Evolutionary conservation across 2,888 invertebrate genomes (phyloP), one percentile per base, ranked within the genome.

Genomic region (Neoascia interrupta): DNA sequence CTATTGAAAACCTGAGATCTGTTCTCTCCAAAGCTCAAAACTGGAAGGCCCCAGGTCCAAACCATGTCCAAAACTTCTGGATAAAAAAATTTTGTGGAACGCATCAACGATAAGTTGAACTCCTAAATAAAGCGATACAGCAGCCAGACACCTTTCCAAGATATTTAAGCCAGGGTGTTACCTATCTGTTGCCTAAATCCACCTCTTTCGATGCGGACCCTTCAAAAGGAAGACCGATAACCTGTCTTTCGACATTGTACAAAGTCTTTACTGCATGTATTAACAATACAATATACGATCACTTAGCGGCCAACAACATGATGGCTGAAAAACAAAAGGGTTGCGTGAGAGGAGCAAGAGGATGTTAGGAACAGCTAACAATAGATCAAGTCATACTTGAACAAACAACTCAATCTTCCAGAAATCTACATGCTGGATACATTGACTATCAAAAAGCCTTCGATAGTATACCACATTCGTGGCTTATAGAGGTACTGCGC

Each of bases 291-390:
- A 31, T 64, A 18, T 64, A 64, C 6, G n/a, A n/a, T n/a, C n/a
- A n/a, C n/a, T n/a, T n/a, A n/a, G n/a, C n/a, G n/a, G n/a, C n/a
- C n/a, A n/a, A n/a, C n/a, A n/a, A n/a, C n/a, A n/a, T n/a, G n/a
- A n/a, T n/a, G n/a, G n/a, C n/a, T n/a, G n/a, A n/a, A n/a, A n/a
- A n/a, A n/a, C n/a, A n/a, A n/a, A n/a, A n/a, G n/a, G n/a, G n/a
- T n/a, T 64, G 51, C 26, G 64, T 54, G 6, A 37, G 19, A 39
- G 58, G 64, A 13, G 19, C 73, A 13, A 19, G 39, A 8, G 70
- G 72, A 1, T 72, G 72, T 13, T 63, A 63, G 16, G 72, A 72
- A 18, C 63, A 72, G 34, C 41, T 64, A 1, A 64, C 45, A 8
- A 26, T 69, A 0, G 60, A 69, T 10, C 58, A 49, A 15, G 16